These are phyloP conservation scores for Ophioninae sp. DNA, from an alignment of 2,888 invertebrate species.

Conservation along the genomic window DNA sequence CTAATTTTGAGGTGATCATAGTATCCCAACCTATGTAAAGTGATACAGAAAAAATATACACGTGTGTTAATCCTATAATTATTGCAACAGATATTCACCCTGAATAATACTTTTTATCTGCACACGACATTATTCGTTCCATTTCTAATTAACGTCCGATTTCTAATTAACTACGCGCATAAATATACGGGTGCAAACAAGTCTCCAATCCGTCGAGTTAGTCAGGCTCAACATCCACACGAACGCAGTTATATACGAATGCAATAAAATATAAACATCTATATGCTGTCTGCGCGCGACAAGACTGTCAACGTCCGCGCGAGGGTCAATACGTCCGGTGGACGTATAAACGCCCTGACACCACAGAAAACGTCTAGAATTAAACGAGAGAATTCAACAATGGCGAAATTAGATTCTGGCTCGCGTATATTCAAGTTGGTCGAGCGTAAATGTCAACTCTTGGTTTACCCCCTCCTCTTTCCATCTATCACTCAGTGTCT, in stretches of 20 bases:
- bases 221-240: not conserved
- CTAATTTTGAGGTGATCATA: too few relatives aligned
- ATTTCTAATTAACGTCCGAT: not conserved
- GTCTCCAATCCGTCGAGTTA: not conserved
- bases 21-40: not conserved
- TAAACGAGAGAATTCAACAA: conserved; percentile 67
- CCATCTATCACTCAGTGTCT: not conserved
- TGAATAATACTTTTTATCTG: not conserved
- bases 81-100: not conserved
- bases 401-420: conserved; percentile 79
- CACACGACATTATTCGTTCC: not conserved
- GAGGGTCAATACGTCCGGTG: conserved; percentile 38
- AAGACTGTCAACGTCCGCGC: conserved; percentile 18
- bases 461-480: not conserved
- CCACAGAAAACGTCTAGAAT: conserved; percentile 20
- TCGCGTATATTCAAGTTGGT: conserved; percentile 69
- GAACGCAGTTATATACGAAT: not conserved
- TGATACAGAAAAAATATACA: not conserved
- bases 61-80: not conserved
- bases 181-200: not conserved
- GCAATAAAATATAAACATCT: not conserved
- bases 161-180: not conserved
- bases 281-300: not conserved
- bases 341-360: conserved; percentile 8
- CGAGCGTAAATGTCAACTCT: conserved; percentile 62